Conservation (phyloP, 2,113 vertebrate genomes). For the Beaufortia kweichowensis region DNA sequence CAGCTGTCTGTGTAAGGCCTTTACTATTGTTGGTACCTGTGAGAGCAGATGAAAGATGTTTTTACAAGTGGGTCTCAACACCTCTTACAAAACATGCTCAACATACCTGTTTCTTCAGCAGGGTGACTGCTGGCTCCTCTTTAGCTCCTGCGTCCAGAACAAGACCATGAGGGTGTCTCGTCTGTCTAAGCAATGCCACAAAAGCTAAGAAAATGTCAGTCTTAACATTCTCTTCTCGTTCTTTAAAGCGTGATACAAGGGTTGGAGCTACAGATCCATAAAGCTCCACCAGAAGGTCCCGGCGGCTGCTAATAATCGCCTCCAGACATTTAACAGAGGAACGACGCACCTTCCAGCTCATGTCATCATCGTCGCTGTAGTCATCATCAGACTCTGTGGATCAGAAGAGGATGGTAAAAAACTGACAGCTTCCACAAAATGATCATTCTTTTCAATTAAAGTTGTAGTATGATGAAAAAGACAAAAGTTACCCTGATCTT, state of each 20-base stretch:
- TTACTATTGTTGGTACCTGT: conserved; percentile 86
- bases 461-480: neutral
- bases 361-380: conserved; percentile 90
- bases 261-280: conserved; percentile 80
- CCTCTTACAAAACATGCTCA: neutral
- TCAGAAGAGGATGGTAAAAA: neutral
- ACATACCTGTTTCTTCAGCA: conserved; percentile 84
- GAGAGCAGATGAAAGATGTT: conserved; percentile 6
- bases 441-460: neutral
- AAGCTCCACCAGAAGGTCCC: conserved; percentile 84
- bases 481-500: conserved; percentile 71
- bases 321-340: conserved; percentile 89
- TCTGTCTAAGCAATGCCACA: conserved; percentile 83
- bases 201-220: conserved; percentile 87
- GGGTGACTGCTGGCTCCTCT: conserved; percentile 70
- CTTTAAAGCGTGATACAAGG: conserved; percentile 86
- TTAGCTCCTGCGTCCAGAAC: conserved; percentile 61
- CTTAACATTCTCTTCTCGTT: conserved; percentile 92
- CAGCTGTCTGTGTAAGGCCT: conserved; percentile 86
- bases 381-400: conserved; percentile 85
- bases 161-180: conserved; percentile 67
- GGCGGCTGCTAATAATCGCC: conserved; percentile 79
- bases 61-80: no score
- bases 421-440: no score
- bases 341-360: conserved; percentile 96